phyloP scores from a whole-genome alignment of 2,113 vertebrate species.

The Cochlearius cochlearius region DNA sequence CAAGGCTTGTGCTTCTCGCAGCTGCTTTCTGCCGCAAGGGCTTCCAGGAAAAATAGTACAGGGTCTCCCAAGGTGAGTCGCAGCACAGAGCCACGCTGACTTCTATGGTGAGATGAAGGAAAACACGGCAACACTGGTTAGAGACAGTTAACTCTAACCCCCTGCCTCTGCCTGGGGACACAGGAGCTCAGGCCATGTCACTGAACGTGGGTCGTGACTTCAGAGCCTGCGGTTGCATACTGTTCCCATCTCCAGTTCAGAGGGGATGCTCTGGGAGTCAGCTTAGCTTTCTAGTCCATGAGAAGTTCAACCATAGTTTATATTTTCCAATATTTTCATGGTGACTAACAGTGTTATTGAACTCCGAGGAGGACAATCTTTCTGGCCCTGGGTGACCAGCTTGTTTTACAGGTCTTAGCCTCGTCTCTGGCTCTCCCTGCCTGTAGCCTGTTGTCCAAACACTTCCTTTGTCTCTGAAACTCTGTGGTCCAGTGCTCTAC shows the following conservation, averaged over 20 bases:
- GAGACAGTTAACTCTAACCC: neutral
- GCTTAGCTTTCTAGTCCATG: neutral
- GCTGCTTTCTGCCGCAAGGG: neutral
- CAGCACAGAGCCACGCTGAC: rapidly evolving
- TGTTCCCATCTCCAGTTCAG: neutral
- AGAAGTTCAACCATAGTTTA: slow-evolving; percentile 5
- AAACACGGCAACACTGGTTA: neutral
- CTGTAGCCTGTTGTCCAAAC: neutral
- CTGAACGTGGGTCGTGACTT: neutral
- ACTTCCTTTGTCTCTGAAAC: neutral
- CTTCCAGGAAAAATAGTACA: neutral
- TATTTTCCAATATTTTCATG: neutral
- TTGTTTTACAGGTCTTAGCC: neutral
- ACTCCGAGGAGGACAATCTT: neutral
- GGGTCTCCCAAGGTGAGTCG: neutral
- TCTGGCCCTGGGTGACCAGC: neutral
- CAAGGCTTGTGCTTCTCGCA: neutral
- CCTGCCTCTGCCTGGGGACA: neutral
- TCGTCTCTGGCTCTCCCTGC: neutral
- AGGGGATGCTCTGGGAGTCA: neutral
- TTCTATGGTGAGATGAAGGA: neutral
- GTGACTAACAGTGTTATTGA: slow-evolving; percentile 32
- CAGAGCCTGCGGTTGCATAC: neutral
- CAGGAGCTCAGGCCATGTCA: neutral
- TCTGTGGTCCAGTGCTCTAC: neutral